Conservation (phyloP, 1,140 invertebrate genomes). For the Magallana gigas region DNA sequence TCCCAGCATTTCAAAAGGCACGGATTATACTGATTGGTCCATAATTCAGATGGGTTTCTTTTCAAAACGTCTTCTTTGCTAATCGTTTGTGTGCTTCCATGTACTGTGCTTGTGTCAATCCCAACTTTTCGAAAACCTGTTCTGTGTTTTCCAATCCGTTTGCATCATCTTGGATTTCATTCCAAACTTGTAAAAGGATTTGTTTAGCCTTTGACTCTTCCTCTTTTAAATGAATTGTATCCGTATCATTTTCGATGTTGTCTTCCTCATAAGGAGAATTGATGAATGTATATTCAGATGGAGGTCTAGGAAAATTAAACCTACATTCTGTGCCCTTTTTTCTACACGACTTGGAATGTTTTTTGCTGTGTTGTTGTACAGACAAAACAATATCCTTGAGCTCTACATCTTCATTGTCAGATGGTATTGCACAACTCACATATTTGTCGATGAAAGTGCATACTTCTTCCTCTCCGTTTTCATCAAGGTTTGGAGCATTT, state of each 20-base stretch:
- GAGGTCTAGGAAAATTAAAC: constrained; percentile 51
- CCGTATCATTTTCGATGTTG: background rate
- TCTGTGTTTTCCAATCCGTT: background rate
- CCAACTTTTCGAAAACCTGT: background rate
- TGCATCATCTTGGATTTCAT: background rate
- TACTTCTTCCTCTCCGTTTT: constrained; percentile 2
- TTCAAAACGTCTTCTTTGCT: background rate
- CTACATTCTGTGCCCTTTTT: constrained; percentile 44
- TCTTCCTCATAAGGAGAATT: background rate
- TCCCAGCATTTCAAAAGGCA: constrained; percentile 36
- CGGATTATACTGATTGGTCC: constrained; percentile 44
- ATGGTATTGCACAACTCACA: no score
- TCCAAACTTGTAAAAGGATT: constrained; percentile 17
- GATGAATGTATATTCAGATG: constrained; percentile 42
- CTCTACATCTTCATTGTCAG: no score
- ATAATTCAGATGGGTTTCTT: constrained; percentile 6
- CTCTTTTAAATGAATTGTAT: background rate
- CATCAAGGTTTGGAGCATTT: constrained; percentile 67
- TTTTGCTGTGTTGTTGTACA: background rate
- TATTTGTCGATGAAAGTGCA: no score
- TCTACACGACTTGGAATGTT: constrained; percentile 37
- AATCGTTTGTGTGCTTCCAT: background rate
- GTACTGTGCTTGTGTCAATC: background rate
- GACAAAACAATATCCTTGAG: no score
- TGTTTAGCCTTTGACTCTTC: background rate